Percentiles rank a stretch among this genome's conserved stretches.
Evolutionary conservation across 2,113 vertebrate species (phyloP).

Genomic region (Coryphaenoides rupestris): DNA sequence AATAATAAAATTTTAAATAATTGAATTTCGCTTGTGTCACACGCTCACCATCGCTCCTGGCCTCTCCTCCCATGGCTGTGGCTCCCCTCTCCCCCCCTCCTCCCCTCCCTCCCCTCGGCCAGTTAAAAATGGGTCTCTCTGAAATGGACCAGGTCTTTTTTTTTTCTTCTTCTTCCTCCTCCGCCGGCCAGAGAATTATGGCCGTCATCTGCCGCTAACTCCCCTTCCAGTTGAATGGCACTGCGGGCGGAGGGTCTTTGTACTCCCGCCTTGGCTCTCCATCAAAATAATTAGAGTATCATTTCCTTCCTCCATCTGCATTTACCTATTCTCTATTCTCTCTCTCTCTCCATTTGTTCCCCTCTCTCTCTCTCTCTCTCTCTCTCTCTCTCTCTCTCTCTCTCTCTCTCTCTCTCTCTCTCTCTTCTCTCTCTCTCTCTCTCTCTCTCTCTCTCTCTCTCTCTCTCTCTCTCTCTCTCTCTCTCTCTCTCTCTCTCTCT

Average conservation of each 20-base stretch:
- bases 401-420: constrained; percentile 5
- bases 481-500: constrained; percentile 15
- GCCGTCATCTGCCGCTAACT: constrained; percentile 61
- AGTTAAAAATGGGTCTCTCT: constrained; percentile 51
- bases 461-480: background rate
- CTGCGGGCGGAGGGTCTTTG: constrained; percentile 41
- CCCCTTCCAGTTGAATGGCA: constrained; percentile 46
- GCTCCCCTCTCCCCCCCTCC: background rate
- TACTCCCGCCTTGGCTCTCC: constrained; percentile 35
- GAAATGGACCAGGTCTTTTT: constrained; percentile 31
- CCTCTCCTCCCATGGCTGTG: constrained; percentile 1
- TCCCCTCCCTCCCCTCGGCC: constrained; percentile 14
- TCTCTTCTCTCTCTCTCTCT: constrained; percentile 17
- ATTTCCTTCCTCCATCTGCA: constrained; percentile 39
- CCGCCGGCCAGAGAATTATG: constrained; percentile 52
- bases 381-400: constrained; percentile 2
- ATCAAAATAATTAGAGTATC: constrained; percentile 58
- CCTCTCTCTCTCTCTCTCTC: background rate
- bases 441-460: background rate
- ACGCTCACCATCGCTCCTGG: constrained; percentile 34
- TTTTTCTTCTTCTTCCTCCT: too few species aligned
- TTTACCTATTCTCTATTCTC: constrained; percentile 36
- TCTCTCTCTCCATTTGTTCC: background rate
- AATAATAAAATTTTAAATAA: constrained; percentile 37
- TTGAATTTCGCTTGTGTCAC: constrained; percentile 32